Evolutionary conservation across 2,113 vertebrate species (phyloP).

Genomic region (Vireo altiloquus): DNA sequence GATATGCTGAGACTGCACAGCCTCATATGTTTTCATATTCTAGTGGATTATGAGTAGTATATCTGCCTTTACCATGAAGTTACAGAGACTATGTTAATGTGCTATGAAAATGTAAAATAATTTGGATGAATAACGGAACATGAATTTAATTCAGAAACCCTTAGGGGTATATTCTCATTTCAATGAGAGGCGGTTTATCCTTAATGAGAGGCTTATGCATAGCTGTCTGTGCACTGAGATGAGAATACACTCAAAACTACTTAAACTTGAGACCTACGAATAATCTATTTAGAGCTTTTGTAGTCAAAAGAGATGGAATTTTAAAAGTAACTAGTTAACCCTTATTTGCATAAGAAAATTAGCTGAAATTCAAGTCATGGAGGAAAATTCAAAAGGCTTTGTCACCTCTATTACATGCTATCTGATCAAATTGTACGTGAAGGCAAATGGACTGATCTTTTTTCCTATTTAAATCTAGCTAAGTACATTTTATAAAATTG

Average conservation of each 20-base stretch:
- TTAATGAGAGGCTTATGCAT: slow-evolving; percentile 36
- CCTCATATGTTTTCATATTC: neutral
- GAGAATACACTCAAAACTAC: slow-evolving; percentile 12
- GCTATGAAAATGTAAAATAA: slow-evolving; percentile 19
- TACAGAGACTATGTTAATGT: neutral
- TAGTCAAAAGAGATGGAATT: slow-evolving; percentile 23
- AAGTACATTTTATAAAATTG: neutral
- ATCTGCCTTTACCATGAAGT: neutral
- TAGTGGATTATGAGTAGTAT: neutral
- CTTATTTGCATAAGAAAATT: slow-evolving; percentile 59
- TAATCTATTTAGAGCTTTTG: slow-evolving; percentile 38
- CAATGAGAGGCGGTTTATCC: slow-evolving; percentile 4
- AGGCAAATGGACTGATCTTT: neutral
- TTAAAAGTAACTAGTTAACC: slow-evolving; percentile 8
- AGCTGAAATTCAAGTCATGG: neutral
- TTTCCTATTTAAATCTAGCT: neutral
- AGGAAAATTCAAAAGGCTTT: slow-evolving; percentile 22
- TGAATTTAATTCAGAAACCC: slow-evolving; percentile 47
- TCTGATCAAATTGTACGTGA: slow-evolving; percentile 24
- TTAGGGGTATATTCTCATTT: slow-evolving; percentile 13
- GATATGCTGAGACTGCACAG: neutral
- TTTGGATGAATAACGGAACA: neutral
- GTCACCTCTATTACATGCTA: slow-evolving; percentile 27
- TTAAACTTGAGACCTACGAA: neutral
- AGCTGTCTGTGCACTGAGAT: slow-evolving; percentile 2